Percentiles rank a stretch among this genome's conserved stretches.
Conservation (phyloP, 2,888 invertebrate species). For the Agrypnus murinus region DNA sequence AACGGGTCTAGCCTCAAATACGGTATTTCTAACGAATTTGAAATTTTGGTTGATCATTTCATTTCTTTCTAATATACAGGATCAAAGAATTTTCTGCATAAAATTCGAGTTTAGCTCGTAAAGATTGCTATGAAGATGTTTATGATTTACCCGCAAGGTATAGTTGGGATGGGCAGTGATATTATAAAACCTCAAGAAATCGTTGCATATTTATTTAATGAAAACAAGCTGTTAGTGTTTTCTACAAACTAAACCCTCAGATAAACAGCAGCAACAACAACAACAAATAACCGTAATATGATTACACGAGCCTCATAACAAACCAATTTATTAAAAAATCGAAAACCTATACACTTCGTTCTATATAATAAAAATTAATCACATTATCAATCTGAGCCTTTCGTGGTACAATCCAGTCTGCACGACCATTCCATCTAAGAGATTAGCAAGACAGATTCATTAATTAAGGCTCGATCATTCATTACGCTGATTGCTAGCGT, state of each 20-base stretch:
- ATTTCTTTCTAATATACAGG: no score
- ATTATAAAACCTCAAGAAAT: constrained; percentile 4
- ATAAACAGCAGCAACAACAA: no score
- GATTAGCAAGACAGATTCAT: constrained; percentile 73
- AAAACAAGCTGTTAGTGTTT: no score
- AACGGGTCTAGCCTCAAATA: no score
- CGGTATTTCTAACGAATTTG: no score
- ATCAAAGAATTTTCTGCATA: no score
- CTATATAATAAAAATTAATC: constrained; percentile 71
- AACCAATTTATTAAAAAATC: constrained; percentile 69
- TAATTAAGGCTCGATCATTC: constrained; percentile 72
- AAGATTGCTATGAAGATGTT: constrained; percentile 18
- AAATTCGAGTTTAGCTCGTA: no score
- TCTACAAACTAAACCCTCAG: constrained; percentile 14
- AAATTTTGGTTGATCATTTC: no score
- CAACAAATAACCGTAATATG: constrained; percentile 56
- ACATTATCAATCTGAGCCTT: constrained; percentile 71
- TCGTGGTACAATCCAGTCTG: constrained; percentile 67
- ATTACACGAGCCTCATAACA: constrained; percentile 62
- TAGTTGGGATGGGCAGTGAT: background rate
- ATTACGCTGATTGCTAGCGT: constrained; percentile 70
- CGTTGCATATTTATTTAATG: no score
- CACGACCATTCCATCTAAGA: constrained; percentile 71
- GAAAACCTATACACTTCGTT: constrained; percentile 61
- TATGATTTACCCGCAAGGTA: constrained; percentile 17